These are phyloP conservation scores for Bugula neritina DNA, from an alignment of 2,888 invertebrate genomes.

Conservation along the genomic window DNA sequence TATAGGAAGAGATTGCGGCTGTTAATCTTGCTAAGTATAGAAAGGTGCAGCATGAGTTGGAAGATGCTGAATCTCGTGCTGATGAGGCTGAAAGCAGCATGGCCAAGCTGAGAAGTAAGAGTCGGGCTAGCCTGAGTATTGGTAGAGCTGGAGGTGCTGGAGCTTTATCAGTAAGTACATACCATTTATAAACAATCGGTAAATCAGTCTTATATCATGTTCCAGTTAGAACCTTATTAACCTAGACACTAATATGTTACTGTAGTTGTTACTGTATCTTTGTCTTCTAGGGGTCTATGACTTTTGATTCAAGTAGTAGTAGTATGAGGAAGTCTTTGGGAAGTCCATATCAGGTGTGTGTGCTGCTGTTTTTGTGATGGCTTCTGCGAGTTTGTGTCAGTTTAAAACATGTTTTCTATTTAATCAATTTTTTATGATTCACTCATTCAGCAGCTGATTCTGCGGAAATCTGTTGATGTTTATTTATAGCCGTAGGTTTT, in stretches of 20 bases:
- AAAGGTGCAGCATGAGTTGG: constrained; percentile 56
- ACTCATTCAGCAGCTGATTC: too few species aligned
- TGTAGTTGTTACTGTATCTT: background rate
- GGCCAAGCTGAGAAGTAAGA: constrained; percentile 50
- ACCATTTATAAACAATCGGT: too few species aligned
- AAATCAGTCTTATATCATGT: too few species aligned
- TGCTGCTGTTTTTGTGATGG: too few species aligned
- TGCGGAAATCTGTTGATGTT: too few species aligned
- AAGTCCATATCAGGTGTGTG: constrained; percentile 21
- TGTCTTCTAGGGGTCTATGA: background rate
- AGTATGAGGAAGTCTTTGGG: background rate
- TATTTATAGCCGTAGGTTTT: too few species aligned
- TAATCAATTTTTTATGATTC: too few species aligned
- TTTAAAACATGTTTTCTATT: too few species aligned
- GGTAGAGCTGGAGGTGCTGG: constrained; percentile 22
- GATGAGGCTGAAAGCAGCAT: constrained; percentile 55
- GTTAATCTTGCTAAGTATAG: constrained; percentile 57
- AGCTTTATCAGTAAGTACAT: constrained; percentile 10
- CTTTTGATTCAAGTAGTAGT: background rate
- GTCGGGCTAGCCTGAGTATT: constrained; percentile 9
- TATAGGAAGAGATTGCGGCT: constrained; percentile 55
- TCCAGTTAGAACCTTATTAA: too few species aligned
- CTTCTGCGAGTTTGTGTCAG: too few species aligned
- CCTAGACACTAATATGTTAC: too few species aligned
- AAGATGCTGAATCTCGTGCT: constrained; percentile 57